Evolutionary conservation across 2,113 vertebrate genomes (phyloP).

Genomic region (Calidris pugnax): DNA sequence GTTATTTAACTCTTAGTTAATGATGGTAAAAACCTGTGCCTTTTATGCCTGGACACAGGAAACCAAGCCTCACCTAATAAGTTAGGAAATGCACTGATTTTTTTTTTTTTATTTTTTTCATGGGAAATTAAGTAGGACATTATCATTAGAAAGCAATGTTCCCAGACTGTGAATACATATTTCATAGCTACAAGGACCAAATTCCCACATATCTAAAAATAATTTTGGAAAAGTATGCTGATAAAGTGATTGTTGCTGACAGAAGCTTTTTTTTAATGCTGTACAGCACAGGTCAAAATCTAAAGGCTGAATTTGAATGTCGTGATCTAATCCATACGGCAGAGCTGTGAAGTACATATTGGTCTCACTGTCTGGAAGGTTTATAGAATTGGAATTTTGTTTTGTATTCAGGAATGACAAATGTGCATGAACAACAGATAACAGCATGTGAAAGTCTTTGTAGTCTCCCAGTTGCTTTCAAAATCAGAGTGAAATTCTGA

Average conservation of each 20-base stretch:
- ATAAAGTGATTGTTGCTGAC: not conserved
- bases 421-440: not conserved
- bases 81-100: not conserved
- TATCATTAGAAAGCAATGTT: not conserved
- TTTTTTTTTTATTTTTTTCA: not conserved
- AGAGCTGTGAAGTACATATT: not conserved
- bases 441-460: not conserved
- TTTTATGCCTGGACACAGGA: not conserved
- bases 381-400: not conserved
- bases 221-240: not conserved
- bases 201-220: not conserved
- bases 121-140: not conserved
- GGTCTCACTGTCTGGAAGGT: not conserved
- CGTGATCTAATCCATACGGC: not conserved
- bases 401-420: not conserved
- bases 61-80: not conserved
- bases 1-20: slow-evolving; percentile 7
- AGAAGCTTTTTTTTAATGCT: not conserved
- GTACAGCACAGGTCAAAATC: not conserved
- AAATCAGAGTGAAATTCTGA: not conserved
- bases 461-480: not conserved
- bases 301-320: not conserved
- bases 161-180: not conserved
- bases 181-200: not conserved
- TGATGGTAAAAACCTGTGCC: not conserved